Conservation (phyloP, 2,888 invertebrate species). For the Beris morrisii region DNA sequence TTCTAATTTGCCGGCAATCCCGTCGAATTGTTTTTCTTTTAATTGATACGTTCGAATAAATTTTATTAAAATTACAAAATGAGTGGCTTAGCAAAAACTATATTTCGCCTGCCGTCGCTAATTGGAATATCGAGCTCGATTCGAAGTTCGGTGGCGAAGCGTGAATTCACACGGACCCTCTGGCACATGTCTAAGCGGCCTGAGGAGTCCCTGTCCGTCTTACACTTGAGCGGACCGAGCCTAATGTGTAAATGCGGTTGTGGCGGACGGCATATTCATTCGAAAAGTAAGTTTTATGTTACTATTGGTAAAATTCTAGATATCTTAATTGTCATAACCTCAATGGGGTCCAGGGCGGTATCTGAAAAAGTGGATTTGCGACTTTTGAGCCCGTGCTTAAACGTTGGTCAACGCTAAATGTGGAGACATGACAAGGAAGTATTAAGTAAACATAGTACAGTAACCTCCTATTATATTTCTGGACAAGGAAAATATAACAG, state of each 20-base stretch:
- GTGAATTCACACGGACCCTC: slow-evolving; percentile 69
- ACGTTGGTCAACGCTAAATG: no score
- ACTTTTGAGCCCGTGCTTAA: no score
- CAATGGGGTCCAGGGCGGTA: slow-evolving; percentile 32
- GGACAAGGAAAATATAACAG: no score
- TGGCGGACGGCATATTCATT: slow-evolving; percentile 65
- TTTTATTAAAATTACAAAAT: slow-evolving; percentile 57
- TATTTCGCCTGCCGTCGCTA: slow-evolving; percentile 58
- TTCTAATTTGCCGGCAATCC: slow-evolving; percentile 7
- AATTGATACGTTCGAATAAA: background rate
- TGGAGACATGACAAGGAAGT: no score
- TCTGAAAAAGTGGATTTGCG: no score
- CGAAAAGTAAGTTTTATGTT: slow-evolving; percentile 65
- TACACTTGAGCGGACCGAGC: slow-evolving; percentile 61
- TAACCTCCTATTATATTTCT: no score
- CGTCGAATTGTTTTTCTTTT: background rate
- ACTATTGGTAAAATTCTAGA: slow-evolving; percentile 15
- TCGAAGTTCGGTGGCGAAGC: slow-evolving; percentile 56
- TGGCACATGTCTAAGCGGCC: slow-evolving; percentile 69
- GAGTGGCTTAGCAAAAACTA: slow-evolving; percentile 69
- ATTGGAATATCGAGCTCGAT: slow-evolving; percentile 41
- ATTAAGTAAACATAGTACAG: no score
- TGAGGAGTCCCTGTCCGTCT: slow-evolving; percentile 48
- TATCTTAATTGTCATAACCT: slow-evolving; percentile 49
- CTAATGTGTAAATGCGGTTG: slow-evolving; percentile 71